These are phyloP conservation scores for Beaufortia kweichowensis DNA, from an alignment of 2,113 vertebrate species.

Conservation along the genomic window DNA sequence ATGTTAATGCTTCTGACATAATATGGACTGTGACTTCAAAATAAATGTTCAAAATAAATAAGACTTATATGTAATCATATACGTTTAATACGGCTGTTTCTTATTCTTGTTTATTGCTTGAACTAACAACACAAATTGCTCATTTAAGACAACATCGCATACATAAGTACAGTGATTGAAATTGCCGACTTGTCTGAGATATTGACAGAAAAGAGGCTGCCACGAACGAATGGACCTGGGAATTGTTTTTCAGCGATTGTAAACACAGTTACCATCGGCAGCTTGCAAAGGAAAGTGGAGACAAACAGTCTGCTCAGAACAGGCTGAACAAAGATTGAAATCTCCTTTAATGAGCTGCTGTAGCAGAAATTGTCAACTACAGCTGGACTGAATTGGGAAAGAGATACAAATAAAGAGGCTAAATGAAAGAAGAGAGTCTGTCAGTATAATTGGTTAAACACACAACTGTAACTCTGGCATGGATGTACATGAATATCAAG, in stretches of 20 bases:
- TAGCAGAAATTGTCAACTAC: constrained; percentile 33
- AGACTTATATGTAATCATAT: not conserved
- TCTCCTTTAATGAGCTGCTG: constrained; percentile 65
- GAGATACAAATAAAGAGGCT: constrained; percentile 16
- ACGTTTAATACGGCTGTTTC: not conserved
- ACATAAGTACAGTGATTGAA: constrained; percentile 50
- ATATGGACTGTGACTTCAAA: no score
- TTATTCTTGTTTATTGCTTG: not conserved
- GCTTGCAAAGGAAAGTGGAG: constrained; percentile 55
- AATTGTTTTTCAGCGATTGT: constrained; percentile 66
- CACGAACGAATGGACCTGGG: constrained; percentile 63
- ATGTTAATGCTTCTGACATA: no score
- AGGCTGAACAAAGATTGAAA: constrained; percentile 61
- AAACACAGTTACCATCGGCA: constrained; percentile 75
- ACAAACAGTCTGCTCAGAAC: constrained; percentile 56
- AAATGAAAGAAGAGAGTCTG: not conserved
- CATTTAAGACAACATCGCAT: constrained; percentile 46
- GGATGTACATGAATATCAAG: constrained; percentile 19
- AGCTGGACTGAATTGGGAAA: not conserved
- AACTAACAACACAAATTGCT: constrained; percentile 48
- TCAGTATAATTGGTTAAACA: not conserved
- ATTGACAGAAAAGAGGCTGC: constrained; percentile 63
- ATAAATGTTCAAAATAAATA: no score
- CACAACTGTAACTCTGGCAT: not conserved
- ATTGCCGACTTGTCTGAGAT: constrained; percentile 57